Conservation (phyloP, 1,140 invertebrate genomes). For the Dendroctonus ponderosae region DNA sequence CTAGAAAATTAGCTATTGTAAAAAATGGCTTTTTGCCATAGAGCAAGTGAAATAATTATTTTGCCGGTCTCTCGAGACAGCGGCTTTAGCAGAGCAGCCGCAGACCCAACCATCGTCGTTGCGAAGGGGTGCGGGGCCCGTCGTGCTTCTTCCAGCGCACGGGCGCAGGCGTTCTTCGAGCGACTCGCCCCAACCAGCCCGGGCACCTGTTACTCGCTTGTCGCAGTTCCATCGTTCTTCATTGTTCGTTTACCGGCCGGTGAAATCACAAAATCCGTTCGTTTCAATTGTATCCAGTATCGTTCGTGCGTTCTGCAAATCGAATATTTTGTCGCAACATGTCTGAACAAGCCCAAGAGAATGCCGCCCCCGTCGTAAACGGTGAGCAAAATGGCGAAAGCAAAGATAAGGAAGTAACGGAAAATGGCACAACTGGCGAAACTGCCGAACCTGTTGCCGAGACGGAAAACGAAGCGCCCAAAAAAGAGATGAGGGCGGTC, state of each 20-base stretch:
- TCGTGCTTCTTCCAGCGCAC: neutral
- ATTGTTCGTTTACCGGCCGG: constrained; percentile 46
- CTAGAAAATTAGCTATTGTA: too few relatives aligned
- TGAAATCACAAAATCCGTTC: constrained; percentile 14
- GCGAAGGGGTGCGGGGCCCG: neutral
- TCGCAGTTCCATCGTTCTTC: constrained; percentile 34
- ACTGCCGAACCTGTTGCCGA: constrained; percentile 52
- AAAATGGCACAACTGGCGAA: constrained; percentile 55
- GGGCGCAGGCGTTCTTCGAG: constrained; percentile 37
- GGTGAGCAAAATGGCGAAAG: constrained; percentile 55
- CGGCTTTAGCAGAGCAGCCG: too few relatives aligned
- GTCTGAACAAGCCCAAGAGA: constrained; percentile 35
- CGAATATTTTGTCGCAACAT: constrained; percentile 26
- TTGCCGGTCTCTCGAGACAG: too few relatives aligned
- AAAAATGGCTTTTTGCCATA: too few relatives aligned
- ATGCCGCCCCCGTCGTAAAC: constrained; percentile 53
- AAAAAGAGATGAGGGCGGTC: constrained; percentile 82
- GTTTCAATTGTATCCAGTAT: constrained; percentile 11
- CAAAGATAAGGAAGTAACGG: constrained; percentile 51
- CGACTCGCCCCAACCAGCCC: constrained; percentile 43
- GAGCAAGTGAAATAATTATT: too few relatives aligned
- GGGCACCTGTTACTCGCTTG: constrained; percentile 47
- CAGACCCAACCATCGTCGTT: too few relatives aligned
- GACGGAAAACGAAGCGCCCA: constrained; percentile 60
- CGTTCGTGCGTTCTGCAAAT: constrained; percentile 11